Conservation (phyloP, 2,888 invertebrate genomes). For the Athalia circularis region DNA sequence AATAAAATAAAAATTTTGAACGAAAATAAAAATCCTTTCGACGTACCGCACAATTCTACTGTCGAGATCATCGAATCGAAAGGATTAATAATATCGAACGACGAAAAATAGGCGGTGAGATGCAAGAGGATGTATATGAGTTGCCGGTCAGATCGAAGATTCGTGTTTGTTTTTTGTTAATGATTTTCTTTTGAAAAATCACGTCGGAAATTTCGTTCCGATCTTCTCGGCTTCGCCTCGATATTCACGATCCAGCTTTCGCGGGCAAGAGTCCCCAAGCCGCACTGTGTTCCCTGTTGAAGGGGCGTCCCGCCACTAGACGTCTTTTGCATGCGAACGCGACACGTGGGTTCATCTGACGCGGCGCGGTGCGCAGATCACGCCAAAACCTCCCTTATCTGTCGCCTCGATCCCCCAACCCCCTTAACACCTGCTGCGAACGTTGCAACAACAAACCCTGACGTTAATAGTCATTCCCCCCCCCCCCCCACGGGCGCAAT, state of each 20-base stretch:
- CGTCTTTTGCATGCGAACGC: slow-evolving; percentile 70
- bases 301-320: slow-evolving; percentile 48
- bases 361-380: slow-evolving; percentile 68
- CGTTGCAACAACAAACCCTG: background rate
- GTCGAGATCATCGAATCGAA: too few species aligned
- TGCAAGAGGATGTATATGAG: too few species aligned
- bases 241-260: slow-evolving; percentile 14
- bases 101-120: too few species aligned
- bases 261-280: slow-evolving; percentile 36
- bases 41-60: too few species aligned
- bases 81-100: too few species aligned
- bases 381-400: slow-evolving; percentile 34
- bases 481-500: background rate
- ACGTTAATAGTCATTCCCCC: background rate
- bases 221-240: too few species aligned
- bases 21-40: too few species aligned
- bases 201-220: background rate
- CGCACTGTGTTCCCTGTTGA: slow-evolving; percentile 28
- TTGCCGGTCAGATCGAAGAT: too few species aligned
- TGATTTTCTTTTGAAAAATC: background rate
- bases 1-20: too few species aligned
- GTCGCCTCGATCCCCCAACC: slow-evolving; percentile 33
- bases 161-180: too few species aligned
- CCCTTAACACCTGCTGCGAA: slow-evolving; percentile 25
- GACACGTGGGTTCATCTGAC: slow-evolving; percentile 67